These are phyloP conservation scores for Apaloderma vittatum DNA, from an alignment of 2,113 vertebrate species.

Conservation along the genomic window DNA sequence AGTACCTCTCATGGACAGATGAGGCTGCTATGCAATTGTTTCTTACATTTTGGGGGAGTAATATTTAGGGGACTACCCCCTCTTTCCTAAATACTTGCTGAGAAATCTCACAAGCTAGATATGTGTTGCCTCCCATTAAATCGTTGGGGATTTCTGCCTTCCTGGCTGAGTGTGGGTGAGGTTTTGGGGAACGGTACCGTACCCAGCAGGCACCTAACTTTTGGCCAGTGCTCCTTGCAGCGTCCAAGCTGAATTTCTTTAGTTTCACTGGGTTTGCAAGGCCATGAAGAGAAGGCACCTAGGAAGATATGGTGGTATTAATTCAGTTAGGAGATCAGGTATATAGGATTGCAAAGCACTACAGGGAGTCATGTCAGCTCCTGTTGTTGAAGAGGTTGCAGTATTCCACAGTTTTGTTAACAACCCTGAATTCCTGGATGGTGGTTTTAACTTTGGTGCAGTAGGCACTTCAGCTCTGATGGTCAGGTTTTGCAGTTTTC, in stretches of 20 bases:
- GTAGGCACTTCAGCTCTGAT: not conserved
- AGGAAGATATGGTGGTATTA: not conserved
- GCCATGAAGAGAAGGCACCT: not conserved
- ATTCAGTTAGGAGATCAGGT: not conserved
- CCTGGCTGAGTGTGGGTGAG: not conserved
- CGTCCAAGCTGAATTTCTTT: not conserved
- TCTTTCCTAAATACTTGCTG: not conserved
- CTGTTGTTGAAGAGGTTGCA: not conserved
- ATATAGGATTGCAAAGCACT: not conserved
- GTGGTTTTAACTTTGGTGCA: not conserved
- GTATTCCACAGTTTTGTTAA: not conserved
- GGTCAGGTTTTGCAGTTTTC: not conserved
- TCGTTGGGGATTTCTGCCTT: not conserved
- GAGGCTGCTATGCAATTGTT: constrained; percentile 29
- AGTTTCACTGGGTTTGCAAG: not conserved
- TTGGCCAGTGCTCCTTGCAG: not conserved
- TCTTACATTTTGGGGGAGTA: not conserved
- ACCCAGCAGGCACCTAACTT: not conserved
- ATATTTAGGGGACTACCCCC: not conserved
- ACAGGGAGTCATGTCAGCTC: not conserved
- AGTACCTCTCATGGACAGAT: constrained; percentile 16
- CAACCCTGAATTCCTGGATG: not conserved
- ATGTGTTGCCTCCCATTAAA: not conserved
- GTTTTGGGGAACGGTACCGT: not conserved
- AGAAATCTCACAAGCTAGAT: not conserved